Percentiles rank a stretch among this genome's conserved stretches.
Conservation (phyloP, 64 coral and sea anemone species). For the Montipora foliosa region DNA sequence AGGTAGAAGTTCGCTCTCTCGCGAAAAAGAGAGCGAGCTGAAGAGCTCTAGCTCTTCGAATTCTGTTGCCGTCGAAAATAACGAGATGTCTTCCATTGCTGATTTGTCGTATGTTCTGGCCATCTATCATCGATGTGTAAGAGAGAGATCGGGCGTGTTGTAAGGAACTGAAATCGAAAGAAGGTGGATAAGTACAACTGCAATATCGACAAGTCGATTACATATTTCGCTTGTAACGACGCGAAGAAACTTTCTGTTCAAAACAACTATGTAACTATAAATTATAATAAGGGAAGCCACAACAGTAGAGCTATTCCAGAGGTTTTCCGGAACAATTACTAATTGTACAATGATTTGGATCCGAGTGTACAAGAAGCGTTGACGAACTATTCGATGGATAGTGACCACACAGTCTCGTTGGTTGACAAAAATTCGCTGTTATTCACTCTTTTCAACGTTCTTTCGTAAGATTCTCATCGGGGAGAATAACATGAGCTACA, state of each 20-base stretch:
- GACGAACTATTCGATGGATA: too few species aligned
- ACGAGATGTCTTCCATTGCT: constrained; percentile 76
- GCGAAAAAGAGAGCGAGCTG: constrained; percentile 35
- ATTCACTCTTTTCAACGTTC: background rate
- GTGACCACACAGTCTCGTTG: background rate
- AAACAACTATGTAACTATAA: background rate
- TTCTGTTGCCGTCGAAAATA: constrained; percentile 57
- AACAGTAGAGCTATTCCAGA: background rate
- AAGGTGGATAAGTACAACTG: background rate
- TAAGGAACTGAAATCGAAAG: constrained; percentile 78
- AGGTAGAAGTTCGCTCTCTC: constrained; percentile 46
- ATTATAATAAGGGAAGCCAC: background rate
- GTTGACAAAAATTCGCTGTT: background rate
- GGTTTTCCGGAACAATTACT: background rate
- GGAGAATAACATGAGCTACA: background rate
- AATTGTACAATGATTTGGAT: too few species aligned
- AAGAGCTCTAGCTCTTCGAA: constrained; percentile 86
- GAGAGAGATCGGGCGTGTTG: constrained; percentile 37
- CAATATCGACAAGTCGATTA: background rate
- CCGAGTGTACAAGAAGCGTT: too few species aligned
- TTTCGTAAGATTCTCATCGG: background rate
- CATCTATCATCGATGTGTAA: constrained; percentile 74
- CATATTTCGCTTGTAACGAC: background rate
- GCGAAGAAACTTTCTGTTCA: background rate
- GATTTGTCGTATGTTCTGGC: constrained; percentile 86